Base-by-base conservation (phyloP, 2,113 vertebrate species). In the Elephantulus edwardii region DNA sequence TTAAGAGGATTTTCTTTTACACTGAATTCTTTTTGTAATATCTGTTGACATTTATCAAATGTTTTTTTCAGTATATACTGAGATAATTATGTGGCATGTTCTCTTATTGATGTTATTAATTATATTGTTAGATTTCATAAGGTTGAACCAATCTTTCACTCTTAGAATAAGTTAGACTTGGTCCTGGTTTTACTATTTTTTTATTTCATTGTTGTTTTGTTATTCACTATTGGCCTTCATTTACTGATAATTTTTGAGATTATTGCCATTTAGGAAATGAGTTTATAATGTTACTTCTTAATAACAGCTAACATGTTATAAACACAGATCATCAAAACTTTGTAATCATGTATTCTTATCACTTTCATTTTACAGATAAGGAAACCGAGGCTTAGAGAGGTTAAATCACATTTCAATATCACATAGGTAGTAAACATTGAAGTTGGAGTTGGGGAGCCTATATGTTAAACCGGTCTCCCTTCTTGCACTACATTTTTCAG, bases 211-310 rank as follows among this genome's bases (percentile, higher is more conserved):
- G 75, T 38, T 82, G 40, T 93, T 79, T 84, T 48, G 82, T 22
- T 64, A 7, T 62, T 68, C 46, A 82, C 40, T 19, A 3, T 44
- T 72, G 50, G 16, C 70, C 50, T 96, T 92, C 58, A 64, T 33
- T 72, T 64, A 46, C 40, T 80, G 60, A 71, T 79, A 38, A 44
- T 83, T 86, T 91, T 83, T 91, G 70, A 87, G 81, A 87, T 72
- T 40, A 14, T 48, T 48, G 28, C 38, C 84, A 35, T 68, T 94
- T 70, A 85, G 50, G 56, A 40, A 90, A 88, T 56, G 28, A 79
- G 50, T 83, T 66, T 94, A 66, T 87, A 48, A 93, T 90, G 92
- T 95, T 12, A 92, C 93, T 95, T 94, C 84, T 71, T 94, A 89
- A 75, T 93, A 64, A 88, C 48, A 94, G 71, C 72, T 58, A 68